Evolutionary conservation across 2,888 invertebrate genomes (phyloP).

Genomic region (Zhuqinia jingwanae): DNA sequence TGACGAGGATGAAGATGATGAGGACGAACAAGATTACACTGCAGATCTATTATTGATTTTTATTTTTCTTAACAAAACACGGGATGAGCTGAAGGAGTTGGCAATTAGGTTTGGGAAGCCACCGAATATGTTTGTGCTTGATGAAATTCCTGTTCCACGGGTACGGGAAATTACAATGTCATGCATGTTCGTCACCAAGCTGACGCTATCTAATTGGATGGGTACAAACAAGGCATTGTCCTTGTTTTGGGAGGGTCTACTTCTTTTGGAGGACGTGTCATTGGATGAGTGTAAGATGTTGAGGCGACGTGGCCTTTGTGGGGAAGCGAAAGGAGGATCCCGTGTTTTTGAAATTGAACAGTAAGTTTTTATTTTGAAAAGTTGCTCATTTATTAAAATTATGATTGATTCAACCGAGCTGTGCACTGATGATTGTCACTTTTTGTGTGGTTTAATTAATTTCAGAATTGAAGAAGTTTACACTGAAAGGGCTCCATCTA

Average conservation of each 20-base stretch:
- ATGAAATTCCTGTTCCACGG: not conserved
- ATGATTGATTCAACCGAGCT: too few species aligned
- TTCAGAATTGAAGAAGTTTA: not conserved
- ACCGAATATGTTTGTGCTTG: not conserved
- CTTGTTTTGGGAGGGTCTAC: constrained; percentile 17
- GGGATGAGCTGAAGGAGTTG: too few species aligned
- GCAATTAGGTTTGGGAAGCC: not conserved
- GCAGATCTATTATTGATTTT: too few species aligned
- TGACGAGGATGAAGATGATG: too few species aligned
- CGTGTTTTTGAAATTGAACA: not conserved
- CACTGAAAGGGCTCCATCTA: not conserved
- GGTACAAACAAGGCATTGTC: constrained; percentile 26
- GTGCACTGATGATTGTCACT: too few species aligned
- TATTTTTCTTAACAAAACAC: not conserved
- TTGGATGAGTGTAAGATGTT: constrained; percentile 1
- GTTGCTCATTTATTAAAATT: too few species aligned
- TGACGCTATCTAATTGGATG: constrained; percentile 2
- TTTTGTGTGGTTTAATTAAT: not conserved
- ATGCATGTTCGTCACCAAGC: not conserved
- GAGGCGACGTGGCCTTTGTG: constrained; percentile 26
- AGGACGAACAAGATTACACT: too few species aligned
- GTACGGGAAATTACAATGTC: not conserved
- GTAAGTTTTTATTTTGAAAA: too few species aligned
- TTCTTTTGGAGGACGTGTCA: not conserved
- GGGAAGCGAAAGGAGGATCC: not conserved